Evolutionary conservation across 2,797 vertebrate species (phyloP).

Genomic region (Danio kyathit): DNA sequence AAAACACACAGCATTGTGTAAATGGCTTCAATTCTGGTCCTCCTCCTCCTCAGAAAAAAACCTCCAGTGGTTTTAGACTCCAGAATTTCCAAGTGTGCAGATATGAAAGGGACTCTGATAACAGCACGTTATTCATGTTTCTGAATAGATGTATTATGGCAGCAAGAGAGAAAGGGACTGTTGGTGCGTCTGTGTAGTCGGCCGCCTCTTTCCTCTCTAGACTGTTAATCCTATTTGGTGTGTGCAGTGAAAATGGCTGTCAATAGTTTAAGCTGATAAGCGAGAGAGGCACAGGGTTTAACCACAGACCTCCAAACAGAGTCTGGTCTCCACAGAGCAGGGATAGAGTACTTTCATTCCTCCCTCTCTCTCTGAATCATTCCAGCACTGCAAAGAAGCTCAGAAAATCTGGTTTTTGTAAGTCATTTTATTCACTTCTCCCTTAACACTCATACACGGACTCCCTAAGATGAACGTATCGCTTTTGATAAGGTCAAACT

Average conservation of each 20-base stretch:
- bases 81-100: not conserved
- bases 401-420: conserved; percentile 51
- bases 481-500: conserved; percentile 52
- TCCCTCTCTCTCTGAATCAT: conserved; percentile 21
- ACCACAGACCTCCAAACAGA: conserved; percentile 49
- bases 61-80: conserved; percentile 28
- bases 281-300: conserved; percentile 51
- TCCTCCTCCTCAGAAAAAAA: not conserved
- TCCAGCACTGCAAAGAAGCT: conserved; percentile 55
- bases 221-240: conserved; percentile 61
- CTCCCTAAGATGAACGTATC: conserved; percentile 14
- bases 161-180: conserved; percentile 33
- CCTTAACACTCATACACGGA: conserved; percentile 40
- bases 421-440: conserved; percentile 55
- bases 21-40: conserved; percentile 14
- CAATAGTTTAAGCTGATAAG: conserved; percentile 63
- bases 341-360: conserved; percentile 46
- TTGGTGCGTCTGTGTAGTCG: conserved; percentile 38
- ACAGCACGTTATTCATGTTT: conserved; percentile 39
- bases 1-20: not conserved
- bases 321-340: conserved; percentile 51
- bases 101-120: conserved; percentile 44
- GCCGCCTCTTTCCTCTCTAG: conserved; percentile 44
- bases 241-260: conserved; percentile 60
- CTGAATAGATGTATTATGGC: conserved; percentile 49